Base-by-base conservation (phyloP, 2,888 invertebrate genomes). In the Xestoiulus laeticollis region DNA sequence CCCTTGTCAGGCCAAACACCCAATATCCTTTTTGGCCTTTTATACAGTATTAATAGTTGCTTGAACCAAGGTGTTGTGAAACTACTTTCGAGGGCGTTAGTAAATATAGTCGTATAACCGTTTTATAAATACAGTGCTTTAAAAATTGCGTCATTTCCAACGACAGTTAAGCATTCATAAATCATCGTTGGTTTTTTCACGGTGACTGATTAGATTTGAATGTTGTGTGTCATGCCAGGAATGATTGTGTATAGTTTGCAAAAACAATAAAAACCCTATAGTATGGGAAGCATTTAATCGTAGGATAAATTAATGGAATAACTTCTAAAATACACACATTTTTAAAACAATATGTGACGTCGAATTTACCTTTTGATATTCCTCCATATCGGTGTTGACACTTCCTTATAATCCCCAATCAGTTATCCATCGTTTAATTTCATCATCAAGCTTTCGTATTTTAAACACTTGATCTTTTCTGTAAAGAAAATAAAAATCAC, bases 321-420 rank as follows among this genome's bases (percentile, higher is more conserved):
- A n/a, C n/a, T n/a, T n/a, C n/a, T n/a, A n/a, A n/a, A n/a, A n/a
- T n/a, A n/a, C n/a, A n/a, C n/a, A n/a, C n/a, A n/a, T n/a, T n/a
- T n/a, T n/a, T n/a, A n/a, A 48, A 48, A 48, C 5, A 59, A 59
- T 16, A 48, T 14, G 48, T 48, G 48, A 22, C 4, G 2, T 59
- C 59, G n/a, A 5, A n/a, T 22, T 59, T 59, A 59, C 59, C 59
- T 59, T 59, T n/a, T 59, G 59, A 59, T 59, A 59, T 59, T 59
- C 59, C 59, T 59, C 59, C 59, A 59, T 59, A 59, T 59, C 59
- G 59, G n/a, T 59, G 59, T 22, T 59, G n/a, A 22, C 59, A n/a
- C 59, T 59, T 59, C 59, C n/a, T 59, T 59, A 4, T 3, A 59
- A 59, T 59, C 59, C 59, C 19, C n/a, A 22, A 22, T 59, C 59